These are phyloP conservation scores for Falco naumanni DNA, from an alignment of 2,797 vertebrate species.

Conservation along the genomic window DNA sequence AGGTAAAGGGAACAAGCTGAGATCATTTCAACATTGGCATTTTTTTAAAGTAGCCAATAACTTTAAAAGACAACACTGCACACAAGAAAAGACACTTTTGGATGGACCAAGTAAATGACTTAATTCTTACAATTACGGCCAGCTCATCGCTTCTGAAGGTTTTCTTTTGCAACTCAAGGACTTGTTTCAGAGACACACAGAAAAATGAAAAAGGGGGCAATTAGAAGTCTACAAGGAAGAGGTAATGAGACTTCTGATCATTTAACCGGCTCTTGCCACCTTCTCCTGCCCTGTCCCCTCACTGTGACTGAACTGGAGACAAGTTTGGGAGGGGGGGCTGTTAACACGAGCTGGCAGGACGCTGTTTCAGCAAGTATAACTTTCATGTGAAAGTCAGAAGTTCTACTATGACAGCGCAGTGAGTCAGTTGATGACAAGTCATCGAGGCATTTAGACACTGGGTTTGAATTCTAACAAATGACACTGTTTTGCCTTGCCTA, in stretches of 20 bases:
- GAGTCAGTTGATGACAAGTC: constrained; percentile 54
- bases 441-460: constrained; percentile 12
- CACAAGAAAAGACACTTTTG: not conserved
- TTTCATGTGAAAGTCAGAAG: not conserved
- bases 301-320: not conserved
- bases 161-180: not conserved
- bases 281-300: not conserved
- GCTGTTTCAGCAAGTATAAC: not conserved
- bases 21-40: not conserved
- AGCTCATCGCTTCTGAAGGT: not conserved
- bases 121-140: not conserved
- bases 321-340: not conserved
- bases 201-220: not conserved
- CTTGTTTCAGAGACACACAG: not conserved
- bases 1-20: not conserved
- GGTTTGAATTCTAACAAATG: not conserved
- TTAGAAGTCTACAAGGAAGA: not conserved
- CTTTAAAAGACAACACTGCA: not conserved
- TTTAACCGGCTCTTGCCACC: not conserved
- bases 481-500: not conserved
- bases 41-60: not conserved
- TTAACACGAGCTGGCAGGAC: not conserved
- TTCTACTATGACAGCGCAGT: not conserved
- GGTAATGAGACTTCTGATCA: not conserved
- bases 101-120: not conserved